phyloP scores from a whole-genome alignment of 1,140 invertebrate species.

The Spodoptera frugiperda region DNA sequence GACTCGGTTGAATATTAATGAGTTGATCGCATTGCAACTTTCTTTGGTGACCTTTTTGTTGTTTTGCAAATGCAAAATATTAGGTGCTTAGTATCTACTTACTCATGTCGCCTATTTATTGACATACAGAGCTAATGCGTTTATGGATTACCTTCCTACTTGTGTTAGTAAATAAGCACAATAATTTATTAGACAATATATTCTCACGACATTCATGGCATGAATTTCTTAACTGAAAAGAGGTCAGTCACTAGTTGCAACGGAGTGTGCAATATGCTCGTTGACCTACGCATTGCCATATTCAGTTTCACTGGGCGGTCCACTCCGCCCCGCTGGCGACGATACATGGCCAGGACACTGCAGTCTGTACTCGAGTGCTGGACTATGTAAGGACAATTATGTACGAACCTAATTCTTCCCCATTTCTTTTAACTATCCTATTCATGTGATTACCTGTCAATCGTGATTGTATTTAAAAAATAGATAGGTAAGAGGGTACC shows the following conservation, averaged over 20 bases:
- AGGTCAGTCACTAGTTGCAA: constrained; percentile 46
- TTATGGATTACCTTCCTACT: too few species aligned
- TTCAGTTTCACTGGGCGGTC: constrained; percentile 51
- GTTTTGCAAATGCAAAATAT: not conserved
- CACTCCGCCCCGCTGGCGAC: constrained; percentile 32
- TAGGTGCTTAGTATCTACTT: too few species aligned
- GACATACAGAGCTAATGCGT: too few species aligned
- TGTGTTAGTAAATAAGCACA: too few species aligned
- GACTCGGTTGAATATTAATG: constrained; percentile 5
- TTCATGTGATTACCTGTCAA: not conserved
- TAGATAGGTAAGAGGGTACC: not conserved
- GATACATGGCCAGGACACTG: not conserved
- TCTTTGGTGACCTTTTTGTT: constrained; percentile 7
- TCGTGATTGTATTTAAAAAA: constrained; percentile 4
- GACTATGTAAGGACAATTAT: not conserved
- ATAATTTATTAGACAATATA: too few species aligned
- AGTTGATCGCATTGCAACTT: constrained; percentile 25
- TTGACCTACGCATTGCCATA: constrained; percentile 54
- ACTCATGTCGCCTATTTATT: too few species aligned
- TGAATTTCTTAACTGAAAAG: constrained; percentile 46
- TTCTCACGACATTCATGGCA: not conserved
- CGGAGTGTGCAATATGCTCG: constrained; percentile 52
- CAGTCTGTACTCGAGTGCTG: not conserved
- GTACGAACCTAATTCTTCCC: not conserved
- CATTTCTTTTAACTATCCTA: not conserved